Evolutionary conservation across 2,797 vertebrate species (phyloP).

Genomic region (Enteromius paludinosus): DNA sequence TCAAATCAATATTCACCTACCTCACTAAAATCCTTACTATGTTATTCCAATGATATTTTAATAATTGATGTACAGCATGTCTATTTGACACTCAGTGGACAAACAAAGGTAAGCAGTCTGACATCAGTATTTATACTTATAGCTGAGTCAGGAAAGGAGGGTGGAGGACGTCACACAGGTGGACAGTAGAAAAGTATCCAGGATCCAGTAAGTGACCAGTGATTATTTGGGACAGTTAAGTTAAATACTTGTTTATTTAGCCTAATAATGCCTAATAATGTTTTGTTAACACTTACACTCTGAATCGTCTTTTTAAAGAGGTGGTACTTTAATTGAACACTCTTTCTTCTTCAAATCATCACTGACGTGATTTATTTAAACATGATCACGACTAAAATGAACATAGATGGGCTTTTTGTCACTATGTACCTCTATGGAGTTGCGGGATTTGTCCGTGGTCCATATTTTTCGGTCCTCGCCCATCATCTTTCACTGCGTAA

Average conservation of each 20-base stretch:
- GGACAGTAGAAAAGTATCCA: background rate
- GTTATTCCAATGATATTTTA: constrained; percentile 3
- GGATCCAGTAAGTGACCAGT: background rate
- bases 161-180: constrained; percentile 32
- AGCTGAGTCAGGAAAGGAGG: constrained; percentile 27
- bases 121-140: constrained; percentile 48
- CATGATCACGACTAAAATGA: background rate
- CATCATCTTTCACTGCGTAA: constrained; percentile 9
- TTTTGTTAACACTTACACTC: constrained; percentile 1
- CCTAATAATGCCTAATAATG: background rate
- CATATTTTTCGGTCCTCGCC: constrained; percentile 26
- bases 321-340: background rate
- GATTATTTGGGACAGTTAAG: background rate
- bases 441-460: constrained; percentile 27
- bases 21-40: constrained; percentile 9
- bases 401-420: background rate
- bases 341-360: background rate
- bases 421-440: constrained; percentile 28
- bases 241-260: background rate
- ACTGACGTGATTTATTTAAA: background rate
- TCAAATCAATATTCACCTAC: constrained; percentile 15
- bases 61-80: constrained; percentile 6
- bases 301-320: background rate
- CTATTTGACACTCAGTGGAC: constrained; percentile 19
- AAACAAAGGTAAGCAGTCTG: constrained; percentile 25